Base-by-base conservation (phyloP, 2,797 vertebrate genomes). In the Gephyroberyx darwinii region DNA sequence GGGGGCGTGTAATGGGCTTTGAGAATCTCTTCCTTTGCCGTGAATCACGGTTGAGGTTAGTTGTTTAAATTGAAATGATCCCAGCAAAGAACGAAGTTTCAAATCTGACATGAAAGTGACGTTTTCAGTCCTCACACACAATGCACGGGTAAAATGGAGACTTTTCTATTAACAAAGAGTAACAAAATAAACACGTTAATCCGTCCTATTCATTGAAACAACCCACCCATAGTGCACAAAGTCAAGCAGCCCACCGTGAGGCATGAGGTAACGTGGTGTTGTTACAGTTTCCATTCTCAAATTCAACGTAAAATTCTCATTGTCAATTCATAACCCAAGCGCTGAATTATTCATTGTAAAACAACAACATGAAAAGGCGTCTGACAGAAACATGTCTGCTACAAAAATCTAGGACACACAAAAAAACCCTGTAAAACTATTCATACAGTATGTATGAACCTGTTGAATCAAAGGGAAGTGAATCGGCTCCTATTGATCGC, bases 301-400 rank as follows among this genome's bases (percentile, higher is more conserved):
- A 71, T 59, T 45, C 62, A 43, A 71, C 56, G 55, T 58, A 69
- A 68, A 30, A 56, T 14, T 58, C 30, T 67, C 63, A 78, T 65
- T 73, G 51, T 62, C 43, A 82, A 82, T 88, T 82, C 70, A 85
- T 65, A 76, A 70, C 61, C 48, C 17, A 35, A 60, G 51, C 51
- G 26, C n/a, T 89, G 75, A 78, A 87, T 81, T 76, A 83, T 74
- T 79, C 2, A 86, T 76, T 33, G 8, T 66, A 71, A 78, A 84
- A 75, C 66, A 85, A 88, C 66, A 85, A 88, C 80, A 84, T 55
- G 17, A 54, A 54, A 53, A 51, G 2, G 5, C 45, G 17, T 79
- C 70, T 59, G 19, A 52, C 57, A 50, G 65, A 56, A 14, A 39
- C 59, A 12, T 74, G 71, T 66, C 77, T 69, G 73, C 73, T 75